Evolutionary conservation across 37 sponge, comb jelly and placozoan genomes (phyloP).

Genomic region (Haliclona indistincta): DNA sequence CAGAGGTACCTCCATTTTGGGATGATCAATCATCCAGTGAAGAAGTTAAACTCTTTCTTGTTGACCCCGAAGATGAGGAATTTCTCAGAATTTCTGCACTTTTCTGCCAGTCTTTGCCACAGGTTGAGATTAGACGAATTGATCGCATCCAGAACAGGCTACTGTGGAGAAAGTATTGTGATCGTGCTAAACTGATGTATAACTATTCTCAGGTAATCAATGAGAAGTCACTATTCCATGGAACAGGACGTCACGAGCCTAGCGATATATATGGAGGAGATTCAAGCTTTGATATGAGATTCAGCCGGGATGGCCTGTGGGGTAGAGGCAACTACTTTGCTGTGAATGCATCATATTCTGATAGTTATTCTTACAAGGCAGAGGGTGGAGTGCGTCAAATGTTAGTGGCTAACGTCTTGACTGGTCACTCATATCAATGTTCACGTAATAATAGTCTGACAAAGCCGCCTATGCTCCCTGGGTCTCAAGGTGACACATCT

Average conservation of each 20-base stretch:
- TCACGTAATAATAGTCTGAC: slow-evolving; percentile 9
- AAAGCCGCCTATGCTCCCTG: slow-evolving; percentile 57
- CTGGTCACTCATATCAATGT: slow-evolving; percentile 27
- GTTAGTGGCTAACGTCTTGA: slow-evolving; percentile 58
- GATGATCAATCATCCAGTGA: slow-evolving; percentile 17
- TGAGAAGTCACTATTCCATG: slow-evolving; percentile 53
- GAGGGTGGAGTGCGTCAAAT: slow-evolving; percentile 12
- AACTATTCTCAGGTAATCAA: background rate
- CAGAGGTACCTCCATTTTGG: slow-evolving; percentile 47
- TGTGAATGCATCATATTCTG: slow-evolving; percentile 53
- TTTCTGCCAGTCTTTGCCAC: slow-evolving; percentile 37
- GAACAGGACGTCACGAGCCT: slow-evolving; percentile 40
- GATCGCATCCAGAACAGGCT: slow-evolving; percentile 61
- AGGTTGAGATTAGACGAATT: slow-evolving; percentile 15
- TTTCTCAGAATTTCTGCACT: background rate
- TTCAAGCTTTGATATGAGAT: slow-evolving; percentile 65
- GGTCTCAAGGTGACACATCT: too few species aligned
- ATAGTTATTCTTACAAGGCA: slow-evolving; percentile 38
- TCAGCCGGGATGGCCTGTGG: slow-evolving; percentile 57
- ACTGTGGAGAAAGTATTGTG: slow-evolving; percentile 51
- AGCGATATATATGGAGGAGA: slow-evolving; percentile 47
- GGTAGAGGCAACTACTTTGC: slow-evolving; percentile 76
- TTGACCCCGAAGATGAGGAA: slow-evolving; percentile 19
- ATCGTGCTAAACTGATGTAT: slow-evolving; percentile 18
- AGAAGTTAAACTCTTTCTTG: background rate